Conservation (phyloP, 2,797 vertebrate genomes). For the Melanotaenia nigrans region DNA sequence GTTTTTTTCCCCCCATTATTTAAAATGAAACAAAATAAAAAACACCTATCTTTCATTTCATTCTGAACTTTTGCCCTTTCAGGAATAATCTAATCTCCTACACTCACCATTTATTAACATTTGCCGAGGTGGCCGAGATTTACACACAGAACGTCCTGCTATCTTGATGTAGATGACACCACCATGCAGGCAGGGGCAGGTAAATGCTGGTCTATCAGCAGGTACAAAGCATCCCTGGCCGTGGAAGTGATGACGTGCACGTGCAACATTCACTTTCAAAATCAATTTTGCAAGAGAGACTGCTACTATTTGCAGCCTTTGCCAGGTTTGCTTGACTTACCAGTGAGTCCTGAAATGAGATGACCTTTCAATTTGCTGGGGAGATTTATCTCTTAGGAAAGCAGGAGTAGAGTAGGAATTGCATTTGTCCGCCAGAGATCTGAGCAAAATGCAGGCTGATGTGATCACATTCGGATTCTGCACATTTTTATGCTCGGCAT, state of each 20-base stretch:
- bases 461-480: not conserved
- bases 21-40: not conserved
- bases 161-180: not conserved
- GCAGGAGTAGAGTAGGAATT: not conserved
- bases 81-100: not conserved
- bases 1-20: not conserved
- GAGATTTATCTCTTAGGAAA: slow-evolving; percentile 5
- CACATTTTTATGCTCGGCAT: not conserved
- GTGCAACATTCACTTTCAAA: not conserved
- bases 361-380: slow-evolving; percentile 7
- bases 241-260: not conserved
- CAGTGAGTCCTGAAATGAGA: not conserved
- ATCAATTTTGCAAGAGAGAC: not conserved
- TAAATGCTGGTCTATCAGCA: not conserved
- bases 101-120: not conserved
- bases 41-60: not conserved
- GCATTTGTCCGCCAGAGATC: not conserved
- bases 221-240: not conserved
- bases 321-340: not conserved
- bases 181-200: not conserved
- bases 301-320: not conserved
- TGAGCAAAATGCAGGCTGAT: not conserved
- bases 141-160: not conserved
- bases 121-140: not conserved
- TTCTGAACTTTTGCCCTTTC: not conserved